phyloP scores from a whole-genome alignment of 2,888 invertebrate species.

The Eueremaeus valkanovi region DNA sequence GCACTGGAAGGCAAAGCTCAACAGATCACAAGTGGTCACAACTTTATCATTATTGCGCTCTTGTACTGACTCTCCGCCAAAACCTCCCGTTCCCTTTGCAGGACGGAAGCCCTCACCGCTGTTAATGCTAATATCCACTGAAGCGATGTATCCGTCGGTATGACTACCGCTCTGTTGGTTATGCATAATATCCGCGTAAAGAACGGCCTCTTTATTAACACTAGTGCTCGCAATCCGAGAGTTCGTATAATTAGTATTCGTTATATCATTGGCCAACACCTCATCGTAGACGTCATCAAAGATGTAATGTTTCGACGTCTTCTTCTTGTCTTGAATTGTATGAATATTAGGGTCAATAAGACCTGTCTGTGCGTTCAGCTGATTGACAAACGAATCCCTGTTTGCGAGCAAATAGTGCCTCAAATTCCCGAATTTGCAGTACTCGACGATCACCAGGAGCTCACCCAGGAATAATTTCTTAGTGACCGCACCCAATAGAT shows the following conservation, averaged over 20 bases:
- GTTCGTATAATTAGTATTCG: constrained; percentile 19
- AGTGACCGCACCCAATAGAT: constrained; percentile 88
- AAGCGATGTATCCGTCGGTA: constrained; percentile 19
- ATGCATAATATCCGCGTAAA: constrained; percentile 24
- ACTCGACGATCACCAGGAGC: constrained; percentile 90
- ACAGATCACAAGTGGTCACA: constrained; percentile 67
- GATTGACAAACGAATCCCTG: constrained; percentile 75
- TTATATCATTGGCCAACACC: constrained; percentile 6
- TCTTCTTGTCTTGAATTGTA: constrained; percentile 44
- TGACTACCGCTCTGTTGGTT: constrained; percentile 26
- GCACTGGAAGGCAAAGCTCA: constrained; percentile 88
- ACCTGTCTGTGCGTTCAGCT: constrained; percentile 57
- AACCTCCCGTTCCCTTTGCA: constrained; percentile 31
- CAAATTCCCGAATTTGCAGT: constrained; percentile 85
- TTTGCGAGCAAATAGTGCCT: constrained; percentile 80
- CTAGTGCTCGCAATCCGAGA: not conserved
- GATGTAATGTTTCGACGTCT: not conserved
- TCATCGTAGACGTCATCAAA: not conserved
- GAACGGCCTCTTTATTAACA: not conserved
- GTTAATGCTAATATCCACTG: not conserved
- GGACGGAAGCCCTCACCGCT: constrained; percentile 4
- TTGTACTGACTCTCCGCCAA: constrained; percentile 20
- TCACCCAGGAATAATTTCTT: constrained; percentile 82
- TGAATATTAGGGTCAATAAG: constrained; percentile 63
- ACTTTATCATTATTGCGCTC: constrained; percentile 38